Evolutionary conservation across 2,797 vertebrate genomes (phyloP), one percentile per base, ranked within the genome.

Genomic region (Pteropus rufus): DNA sequence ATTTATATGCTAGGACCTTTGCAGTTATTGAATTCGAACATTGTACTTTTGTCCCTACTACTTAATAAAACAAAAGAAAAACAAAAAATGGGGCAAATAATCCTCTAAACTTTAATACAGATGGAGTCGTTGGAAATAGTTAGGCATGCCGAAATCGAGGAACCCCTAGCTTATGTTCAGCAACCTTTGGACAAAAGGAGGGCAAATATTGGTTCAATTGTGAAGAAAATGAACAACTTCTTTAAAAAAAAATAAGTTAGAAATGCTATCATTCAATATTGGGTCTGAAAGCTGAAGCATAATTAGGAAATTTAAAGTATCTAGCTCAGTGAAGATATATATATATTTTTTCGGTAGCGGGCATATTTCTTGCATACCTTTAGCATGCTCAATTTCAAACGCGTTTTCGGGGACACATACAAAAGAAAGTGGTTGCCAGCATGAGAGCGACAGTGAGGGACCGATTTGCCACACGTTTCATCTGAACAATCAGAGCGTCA

Each of bases 251-350:
- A 60, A 24, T n/a, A 70, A 60, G 41, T 58, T 83, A 75, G 82
- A 69, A 58, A 69, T 69, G 29, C n/a, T 65, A 5, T 80, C 72
- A 60, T 44, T 82, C 76, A 82, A 88, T 65, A 29, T 34, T 72
- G 49, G 31, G 9, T 72, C 82, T 83, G 46, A 86, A 95, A 94
- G 18, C 10, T 7, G 73, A 90, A 54, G 52, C 36, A 49, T 65
- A 69, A 81, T 94, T 92, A 90, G 67, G 36, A 91, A 79, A 94
- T 67, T 21, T 39, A 36, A 82, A 92, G 23, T 65, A 64, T 46
- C 56, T 77, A 85, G 12, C 26, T 29, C 11, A 11, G 49, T 65
- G 58, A 85, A 65, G 79, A 21, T 46, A 46, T 41, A n/a, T n/a
- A n/a, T n/a, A n/a, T n/a, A n/a, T 87, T 79, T 41, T 26, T 46